A percentile compares a stretch with the other conserved stretches of the same genome.
These are phyloP conservation scores for Pinna nobilis DNA, from an alignment of 1,140 invertebrate genomes.

Conservation along the genomic window DNA sequence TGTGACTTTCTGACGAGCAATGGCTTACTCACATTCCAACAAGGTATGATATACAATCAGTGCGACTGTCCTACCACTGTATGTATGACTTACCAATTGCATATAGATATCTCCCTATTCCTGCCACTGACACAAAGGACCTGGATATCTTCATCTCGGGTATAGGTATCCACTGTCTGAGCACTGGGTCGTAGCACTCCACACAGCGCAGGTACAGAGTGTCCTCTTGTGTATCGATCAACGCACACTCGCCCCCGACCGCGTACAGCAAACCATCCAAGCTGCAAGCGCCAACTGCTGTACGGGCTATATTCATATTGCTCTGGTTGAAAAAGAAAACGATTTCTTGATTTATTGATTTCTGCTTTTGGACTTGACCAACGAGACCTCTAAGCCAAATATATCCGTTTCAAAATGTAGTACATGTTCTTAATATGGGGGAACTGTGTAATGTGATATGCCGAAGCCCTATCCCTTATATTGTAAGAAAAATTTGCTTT, in stretches of 20 bases:
- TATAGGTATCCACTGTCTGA: slow-evolving; percentile 77
- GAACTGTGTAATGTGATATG: too few relatives aligned
- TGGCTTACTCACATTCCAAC: background rate
- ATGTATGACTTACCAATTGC: slow-evolving; percentile 83
- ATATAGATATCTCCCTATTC: slow-evolving; percentile 88
- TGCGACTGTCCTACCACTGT: background rate
- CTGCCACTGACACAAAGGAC: slow-evolving; percentile 93
- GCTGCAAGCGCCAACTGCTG: slow-evolving; percentile 67
- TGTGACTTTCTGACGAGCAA: too few relatives aligned
- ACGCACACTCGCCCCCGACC: slow-evolving; percentile 78
- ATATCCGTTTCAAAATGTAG: too few relatives aligned
- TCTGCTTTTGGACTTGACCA: too few relatives aligned
- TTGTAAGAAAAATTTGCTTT: too few relatives aligned
- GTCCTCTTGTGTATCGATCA: slow-evolving; percentile 74
- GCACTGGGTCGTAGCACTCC: slow-evolving; percentile 84
- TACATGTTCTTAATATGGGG: too few relatives aligned
- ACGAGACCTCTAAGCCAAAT: too few relatives aligned
- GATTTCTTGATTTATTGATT: too few relatives aligned
- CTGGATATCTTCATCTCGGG: slow-evolving; percentile 88
- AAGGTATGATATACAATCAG: background rate
- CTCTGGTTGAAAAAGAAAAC: slow-evolving; percentile 53
- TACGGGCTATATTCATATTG: slow-evolving; percentile 70
- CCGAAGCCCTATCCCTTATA: too few relatives aligned
- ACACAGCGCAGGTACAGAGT: slow-evolving; percentile 92
- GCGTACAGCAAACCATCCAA: slow-evolving; percentile 68